These are phyloP conservation scores for Heliocidaris tuberculata DNA, from an alignment of 35 echinoderm and acorn worm species.

Conservation along the genomic window DNA sequence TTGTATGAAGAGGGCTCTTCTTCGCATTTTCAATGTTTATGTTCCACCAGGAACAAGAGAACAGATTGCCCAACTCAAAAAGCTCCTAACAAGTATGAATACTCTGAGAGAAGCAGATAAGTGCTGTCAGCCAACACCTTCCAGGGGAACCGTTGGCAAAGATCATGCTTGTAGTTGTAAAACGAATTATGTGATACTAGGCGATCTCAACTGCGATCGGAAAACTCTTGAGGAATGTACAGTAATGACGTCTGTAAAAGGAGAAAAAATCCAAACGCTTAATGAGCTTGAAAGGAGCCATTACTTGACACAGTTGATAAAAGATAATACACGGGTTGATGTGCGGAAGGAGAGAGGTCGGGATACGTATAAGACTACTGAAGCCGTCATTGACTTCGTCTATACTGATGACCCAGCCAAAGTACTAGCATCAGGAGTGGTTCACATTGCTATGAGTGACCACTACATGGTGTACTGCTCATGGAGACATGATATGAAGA, in stretches of 20 bases:
- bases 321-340: background rate
- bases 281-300: background rate
- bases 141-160: background rate
- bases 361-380: background rate
- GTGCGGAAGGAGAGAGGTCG: background rate
- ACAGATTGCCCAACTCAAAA: background rate
- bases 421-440: background rate
- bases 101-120: background rate
- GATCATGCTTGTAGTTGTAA: background rate
- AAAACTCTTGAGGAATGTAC: too few species aligned
- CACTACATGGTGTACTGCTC: constrained; percentile 20
- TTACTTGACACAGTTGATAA: constrained; percentile 5
- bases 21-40: background rate
- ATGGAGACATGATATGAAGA: background rate
- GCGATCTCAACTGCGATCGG: background rate
- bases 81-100: background rate
- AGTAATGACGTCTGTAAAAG: background rate
- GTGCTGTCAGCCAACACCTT: background rate
- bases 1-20: background rate
- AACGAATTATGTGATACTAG: background rate
- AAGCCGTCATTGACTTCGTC: background rate
- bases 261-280: background rate
- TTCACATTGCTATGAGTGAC: background rate
- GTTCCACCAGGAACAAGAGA: background rate
- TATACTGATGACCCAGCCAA: background rate